Evolutionary conservation across 1,140 invertebrate genomes (phyloP), one percentile per base, ranked within the genome.

Genomic region (Pararge aegeria): DNA sequence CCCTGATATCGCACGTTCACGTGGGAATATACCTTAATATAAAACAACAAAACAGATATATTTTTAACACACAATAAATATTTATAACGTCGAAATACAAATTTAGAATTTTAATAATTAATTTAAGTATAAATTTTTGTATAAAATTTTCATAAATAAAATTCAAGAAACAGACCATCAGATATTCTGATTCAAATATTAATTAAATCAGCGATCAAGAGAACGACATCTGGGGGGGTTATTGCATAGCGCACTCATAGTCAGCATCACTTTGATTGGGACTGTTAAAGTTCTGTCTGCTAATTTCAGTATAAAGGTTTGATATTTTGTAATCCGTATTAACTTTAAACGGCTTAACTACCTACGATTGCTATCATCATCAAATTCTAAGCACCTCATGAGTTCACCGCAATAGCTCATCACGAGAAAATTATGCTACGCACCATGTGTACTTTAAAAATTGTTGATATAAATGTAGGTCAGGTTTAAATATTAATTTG

Each of bases 61-160:
- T 24, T n/a, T n/a, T 10, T 12, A 46, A 20, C 44, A 20, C 18
- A 46, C 20, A 46, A 46, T 42, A 42, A 42, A 42, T 12, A 42
- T 42, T 42, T 40, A 40, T 46, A 46, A 46, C 44, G 44, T 46
- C 10, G 19, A 46, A 16, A 20, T 46, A 46, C 44, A 46, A 46
- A 46, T 46, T 46, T 46, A 44, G 44, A 46, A 20, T 21, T 46
- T 46, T 24, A 12, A 20, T 20, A 46, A 46, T 46, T 42, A 42
- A 42, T 42, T 42, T 16, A 46, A 20, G 2, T 46, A 46, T 24
- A 24, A 20, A 46, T 20, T 46, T 46, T 5, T 24, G 30, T 49
- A 27, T 49, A 20, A 29, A 49, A 49, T 29, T 27, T 49, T 24
- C 21, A 49, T 12, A 49, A 29, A 49, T 49, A 27, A 49, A 49